Evolutionary conservation across 2,113 vertebrate genomes (phyloP).

Genomic region (Gracilinanus agilis): DNA sequence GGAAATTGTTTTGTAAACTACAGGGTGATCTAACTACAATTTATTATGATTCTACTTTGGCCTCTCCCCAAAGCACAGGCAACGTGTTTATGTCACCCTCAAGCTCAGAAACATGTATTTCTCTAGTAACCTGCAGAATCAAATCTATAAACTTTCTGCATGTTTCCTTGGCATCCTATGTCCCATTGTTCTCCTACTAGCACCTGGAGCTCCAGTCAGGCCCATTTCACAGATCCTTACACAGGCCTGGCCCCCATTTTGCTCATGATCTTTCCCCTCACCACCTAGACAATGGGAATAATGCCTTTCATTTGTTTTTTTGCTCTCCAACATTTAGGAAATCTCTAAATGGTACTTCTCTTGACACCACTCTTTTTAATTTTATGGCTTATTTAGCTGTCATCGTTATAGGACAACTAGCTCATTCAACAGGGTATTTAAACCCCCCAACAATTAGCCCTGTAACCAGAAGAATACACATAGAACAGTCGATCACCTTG

Average conservation of each 20-base stretch:
- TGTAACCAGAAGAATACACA: neutral
- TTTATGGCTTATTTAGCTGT: neutral
- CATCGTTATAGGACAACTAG: neutral
- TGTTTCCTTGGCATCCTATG: neutral
- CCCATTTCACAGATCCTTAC: neutral
- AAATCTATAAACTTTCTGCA: neutral
- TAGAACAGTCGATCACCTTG: neutral
- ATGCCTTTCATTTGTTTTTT: neutral
- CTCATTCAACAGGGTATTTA: neutral
- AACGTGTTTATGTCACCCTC: neutral
- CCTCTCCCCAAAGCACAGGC: neutral
- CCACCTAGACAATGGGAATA: neutral
- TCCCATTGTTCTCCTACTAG: neutral
- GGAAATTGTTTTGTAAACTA: neutral
- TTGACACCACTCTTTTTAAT: neutral
- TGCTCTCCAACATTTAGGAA: neutral
- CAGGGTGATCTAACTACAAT: neutral
- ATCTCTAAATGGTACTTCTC: neutral
- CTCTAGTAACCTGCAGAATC: neutral
- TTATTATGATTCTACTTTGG: neutral
- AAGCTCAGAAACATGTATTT: neutral
- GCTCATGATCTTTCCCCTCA: neutral
- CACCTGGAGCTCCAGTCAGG: neutral
- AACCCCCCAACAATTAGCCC: neutral
- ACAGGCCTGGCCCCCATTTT: neutral